Evolutionary conservation across 2,113 vertebrate genomes (phyloP).

Genomic region (Phoxinus phoxinus): DNA sequence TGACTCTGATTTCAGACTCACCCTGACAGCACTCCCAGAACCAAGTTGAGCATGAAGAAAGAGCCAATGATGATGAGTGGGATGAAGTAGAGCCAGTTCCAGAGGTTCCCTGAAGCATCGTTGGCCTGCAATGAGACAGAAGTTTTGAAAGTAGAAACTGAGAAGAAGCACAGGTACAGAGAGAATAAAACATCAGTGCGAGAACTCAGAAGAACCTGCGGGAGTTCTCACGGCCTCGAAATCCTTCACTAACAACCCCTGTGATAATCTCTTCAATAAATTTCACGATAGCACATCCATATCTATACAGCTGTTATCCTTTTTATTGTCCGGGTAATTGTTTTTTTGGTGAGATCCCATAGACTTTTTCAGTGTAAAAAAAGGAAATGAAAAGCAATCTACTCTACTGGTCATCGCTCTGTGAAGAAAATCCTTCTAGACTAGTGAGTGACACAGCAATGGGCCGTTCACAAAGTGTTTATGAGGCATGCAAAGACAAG

Average conservation of each 20-base stretch:
- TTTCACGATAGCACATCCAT: background rate
- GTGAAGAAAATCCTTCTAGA: background rate
- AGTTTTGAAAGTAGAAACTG: conserved; percentile 16
- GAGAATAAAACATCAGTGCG: conserved; percentile 14
- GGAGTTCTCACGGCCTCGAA: background rate
- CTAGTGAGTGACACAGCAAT: background rate
- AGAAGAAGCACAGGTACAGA: conserved; percentile 3
- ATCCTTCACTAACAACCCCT: conserved; percentile 9
- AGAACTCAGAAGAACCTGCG: background rate
- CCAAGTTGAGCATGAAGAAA: conserved; percentile 81
- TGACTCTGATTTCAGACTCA: conserved; percentile 59
- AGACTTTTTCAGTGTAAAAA: conserved; percentile 14
- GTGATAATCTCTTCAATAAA: background rate
- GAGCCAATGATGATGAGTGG: conserved; percentile 81
- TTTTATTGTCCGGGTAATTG: conserved; percentile 12
- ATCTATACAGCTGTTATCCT: background rate
- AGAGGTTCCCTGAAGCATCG: conserved; percentile 91
- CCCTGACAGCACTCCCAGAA: conserved; percentile 82
- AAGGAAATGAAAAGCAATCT: conserved; percentile 16
- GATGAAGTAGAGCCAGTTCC: conserved; percentile 84
- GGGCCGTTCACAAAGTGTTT: background rate
- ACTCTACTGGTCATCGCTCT: background rate
- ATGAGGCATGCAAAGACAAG: background rate
- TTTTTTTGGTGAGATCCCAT: background rate
- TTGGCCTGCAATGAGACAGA: conserved; percentile 81